Evolutionary conservation across 2,888 invertebrate species (phyloP).

Genomic region (Malthinus seriepunctatus): DNA sequence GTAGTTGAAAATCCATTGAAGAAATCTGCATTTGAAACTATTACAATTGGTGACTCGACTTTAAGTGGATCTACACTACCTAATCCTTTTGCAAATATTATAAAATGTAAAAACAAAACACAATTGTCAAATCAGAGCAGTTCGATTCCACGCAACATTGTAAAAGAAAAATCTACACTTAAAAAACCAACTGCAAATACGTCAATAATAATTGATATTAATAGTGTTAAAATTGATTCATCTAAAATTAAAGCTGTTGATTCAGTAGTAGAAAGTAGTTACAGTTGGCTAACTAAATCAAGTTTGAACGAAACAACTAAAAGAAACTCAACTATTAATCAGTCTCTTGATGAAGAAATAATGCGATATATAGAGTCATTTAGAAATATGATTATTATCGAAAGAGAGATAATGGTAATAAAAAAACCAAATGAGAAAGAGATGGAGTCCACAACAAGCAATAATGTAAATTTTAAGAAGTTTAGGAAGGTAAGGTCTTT

Average conservation of each 20-base stretch:
- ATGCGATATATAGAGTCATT: slow-evolving; percentile 37
- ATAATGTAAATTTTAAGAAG: slow-evolving; percentile 10
- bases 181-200: background rate
- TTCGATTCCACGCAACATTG: background rate
- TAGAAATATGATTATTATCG: slow-evolving; percentile 37
- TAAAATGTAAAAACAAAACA: background rate
- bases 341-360: slow-evolving; percentile 31
- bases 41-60: background rate
- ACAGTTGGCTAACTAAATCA: slow-evolving; percentile 16
- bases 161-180: background rate
- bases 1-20: background rate
- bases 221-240: slow-evolving; percentile 9
- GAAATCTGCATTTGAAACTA: slow-evolving; percentile 1
- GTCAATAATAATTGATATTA: background rate
- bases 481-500: slow-evolving; percentile 5
- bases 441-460: background rate
- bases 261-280: slow-evolving; percentile 15
- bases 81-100: slow-evolving; percentile 5
- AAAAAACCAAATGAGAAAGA: background rate
- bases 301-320: background rate
- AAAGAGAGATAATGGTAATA: slow-evolving; percentile 26
- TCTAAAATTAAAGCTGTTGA: slow-evolving; percentile 16
- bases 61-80: background rate
- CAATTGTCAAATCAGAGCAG: background rate
- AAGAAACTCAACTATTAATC: slow-evolving; percentile 6